phyloP scores from a whole-genome alignment of 2,113 vertebrate species.

The Alaudala cheleensis region DNA sequence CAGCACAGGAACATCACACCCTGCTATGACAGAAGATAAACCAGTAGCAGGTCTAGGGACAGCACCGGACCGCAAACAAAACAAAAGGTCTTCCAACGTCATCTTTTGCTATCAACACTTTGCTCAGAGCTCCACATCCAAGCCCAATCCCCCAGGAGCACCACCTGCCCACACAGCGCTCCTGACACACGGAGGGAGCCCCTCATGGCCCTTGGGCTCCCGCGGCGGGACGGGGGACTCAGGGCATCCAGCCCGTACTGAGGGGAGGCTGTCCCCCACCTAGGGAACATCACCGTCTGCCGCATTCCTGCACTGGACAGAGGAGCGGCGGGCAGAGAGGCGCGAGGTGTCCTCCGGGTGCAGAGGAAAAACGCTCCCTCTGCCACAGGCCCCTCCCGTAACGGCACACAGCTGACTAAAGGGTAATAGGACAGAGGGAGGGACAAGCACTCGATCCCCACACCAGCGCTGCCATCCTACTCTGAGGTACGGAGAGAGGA shows the following conservation, averaged over 20 bases:
- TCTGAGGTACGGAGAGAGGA: fast-evolving
- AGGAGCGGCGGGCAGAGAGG: fast-evolving
- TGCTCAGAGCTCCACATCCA: no score
- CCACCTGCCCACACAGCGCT: fast-evolving
- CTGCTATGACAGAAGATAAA: background rate
- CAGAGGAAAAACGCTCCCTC: fast-evolving
- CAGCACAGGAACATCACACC: background rate
- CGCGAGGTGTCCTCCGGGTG: fast-evolving
- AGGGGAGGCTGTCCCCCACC: fast-evolving
- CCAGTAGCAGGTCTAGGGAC: background rate
- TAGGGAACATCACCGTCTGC: fast-evolving
- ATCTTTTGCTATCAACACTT: no score
- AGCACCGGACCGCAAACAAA: background rate
- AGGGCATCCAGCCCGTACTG: fast-evolving
- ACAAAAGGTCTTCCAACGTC: fast-evolving
- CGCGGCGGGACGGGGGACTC: background rate
- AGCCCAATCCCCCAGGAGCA: background rate
- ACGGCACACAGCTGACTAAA: fast-evolving
- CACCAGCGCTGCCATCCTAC: fast-evolving
- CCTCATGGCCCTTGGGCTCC: background rate
- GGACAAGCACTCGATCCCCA: fast-evolving
- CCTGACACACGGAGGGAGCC: background rate
- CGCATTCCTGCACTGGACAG: fast-evolving
- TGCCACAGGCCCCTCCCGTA: fast-evolving
- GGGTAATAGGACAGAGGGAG: background rate